These are phyloP conservation scores for Coracopsis vasa DNA, from an alignment of 2,113 vertebrate genomes.

Conservation along the genomic window DNA sequence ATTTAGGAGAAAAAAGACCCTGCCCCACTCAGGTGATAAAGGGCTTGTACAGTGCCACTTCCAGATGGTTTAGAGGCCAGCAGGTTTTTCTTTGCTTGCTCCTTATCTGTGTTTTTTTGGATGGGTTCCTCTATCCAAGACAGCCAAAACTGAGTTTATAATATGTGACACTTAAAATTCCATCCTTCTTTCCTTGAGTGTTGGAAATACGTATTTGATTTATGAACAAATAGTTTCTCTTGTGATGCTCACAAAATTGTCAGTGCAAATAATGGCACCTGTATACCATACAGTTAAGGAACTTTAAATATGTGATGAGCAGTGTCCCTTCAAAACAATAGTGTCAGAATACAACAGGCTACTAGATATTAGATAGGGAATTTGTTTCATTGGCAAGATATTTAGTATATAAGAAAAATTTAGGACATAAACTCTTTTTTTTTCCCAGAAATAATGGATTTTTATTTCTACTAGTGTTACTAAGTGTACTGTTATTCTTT, in stretches of 20 bases:
- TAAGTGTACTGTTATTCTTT: background rate
- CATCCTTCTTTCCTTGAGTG: background rate
- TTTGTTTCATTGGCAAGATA: background rate
- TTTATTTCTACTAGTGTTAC: background rate
- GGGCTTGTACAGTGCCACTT: background rate
- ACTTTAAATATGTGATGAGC: background rate
- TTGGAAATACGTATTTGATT: background rate
- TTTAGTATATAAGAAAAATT: background rate
- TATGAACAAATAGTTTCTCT: background rate
- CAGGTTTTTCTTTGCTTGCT: background rate
- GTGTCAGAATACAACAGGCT: background rate
- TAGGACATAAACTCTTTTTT: background rate
- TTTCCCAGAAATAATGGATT: background rate
- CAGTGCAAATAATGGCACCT: background rate
- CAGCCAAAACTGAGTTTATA: background rate
- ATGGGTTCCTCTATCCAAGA: background rate
- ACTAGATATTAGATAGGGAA: background rate
- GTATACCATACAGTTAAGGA: background rate
- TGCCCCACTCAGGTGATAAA: background rate
- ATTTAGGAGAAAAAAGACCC: background rate
- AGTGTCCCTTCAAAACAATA: background rate
- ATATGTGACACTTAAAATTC: background rate
- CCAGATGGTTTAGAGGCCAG: background rate
- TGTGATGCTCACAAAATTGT: background rate
- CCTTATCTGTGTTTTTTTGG: background rate